Base-by-base conservation (phyloP, 2,888 invertebrate species). In the Agriopis leucophaearia region DNA sequence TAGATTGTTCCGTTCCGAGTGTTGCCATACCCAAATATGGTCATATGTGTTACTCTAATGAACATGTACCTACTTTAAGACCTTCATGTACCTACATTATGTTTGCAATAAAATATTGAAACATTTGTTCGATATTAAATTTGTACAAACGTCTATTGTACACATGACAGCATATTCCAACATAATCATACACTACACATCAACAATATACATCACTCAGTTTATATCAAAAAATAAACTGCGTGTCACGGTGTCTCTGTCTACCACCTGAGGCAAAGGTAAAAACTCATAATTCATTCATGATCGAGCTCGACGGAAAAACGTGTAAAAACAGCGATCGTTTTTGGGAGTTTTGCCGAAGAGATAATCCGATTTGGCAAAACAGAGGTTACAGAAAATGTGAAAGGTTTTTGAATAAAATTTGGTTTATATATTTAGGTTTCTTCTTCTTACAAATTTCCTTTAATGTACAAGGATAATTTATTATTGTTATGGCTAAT, bases 271-370 rank as follows among this genome's bases (percentile, higher is more conserved):
- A 51, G 61, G 44, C 36, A 42, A 59, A 59, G 59, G 59, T 59
- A 51, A 62, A 27, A 27, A 55, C 66, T 69, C 60, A 70, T 67
- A 59, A 59, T 55, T 69, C 62, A 63, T 72, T 67, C 66, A 69
- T 51, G 56, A 60, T 65, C 72, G 47, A 50, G 15, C n/a, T 38
- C 16, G 48, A 36, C 16, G 60, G 52, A 47, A 60, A 58, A 54
- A 13, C 54, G 54, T 52, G 36, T 65, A 72, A 67, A 69, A 72
- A 63, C 45, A 65, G 12, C 55, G 56, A 62, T 64, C 55, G 65
- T 51, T 60, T 66, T 45, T 40, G 35, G 42, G 58, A 69, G 52
- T 65, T 45, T 59, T 44, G 18, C 48, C 52, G 51, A 27, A 18
- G 47, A 63, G 69, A 67, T 69, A 72, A 72, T 67, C 56, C 56